These are phyloP conservation scores for Chitala chitala DNA, from an alignment of 2,113 vertebrate genomes.

Conservation along the genomic window DNA sequence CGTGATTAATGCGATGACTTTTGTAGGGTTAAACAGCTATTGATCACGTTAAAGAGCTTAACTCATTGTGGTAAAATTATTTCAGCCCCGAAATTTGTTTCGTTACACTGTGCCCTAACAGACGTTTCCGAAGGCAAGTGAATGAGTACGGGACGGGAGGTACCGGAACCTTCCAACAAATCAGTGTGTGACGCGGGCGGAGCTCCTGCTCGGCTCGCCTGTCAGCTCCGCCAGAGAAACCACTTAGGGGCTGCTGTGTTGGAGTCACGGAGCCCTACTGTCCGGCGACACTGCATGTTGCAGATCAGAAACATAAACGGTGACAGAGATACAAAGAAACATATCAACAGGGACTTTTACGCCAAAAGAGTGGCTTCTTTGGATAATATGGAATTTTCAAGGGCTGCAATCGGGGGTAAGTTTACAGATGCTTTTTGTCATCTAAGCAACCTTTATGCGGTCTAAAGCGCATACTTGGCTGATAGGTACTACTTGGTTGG, in stretches of 20 bases:
- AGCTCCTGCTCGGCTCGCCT: conserved; percentile 6
- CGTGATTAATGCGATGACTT: too few relatives aligned
- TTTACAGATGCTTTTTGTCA: not conserved
- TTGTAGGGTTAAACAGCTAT: too few relatives aligned
- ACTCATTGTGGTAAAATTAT: too few relatives aligned
- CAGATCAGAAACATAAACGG: not conserved
- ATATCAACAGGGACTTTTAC: not conserved
- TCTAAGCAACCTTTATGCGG: not conserved
- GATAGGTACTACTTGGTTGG: not conserved
- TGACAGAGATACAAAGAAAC: not conserved
- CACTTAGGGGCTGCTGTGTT: not conserved
- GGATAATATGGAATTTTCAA: conserved; percentile 12
- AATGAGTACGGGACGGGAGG: conserved; percentile 6
- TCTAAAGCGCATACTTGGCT: not conserved
- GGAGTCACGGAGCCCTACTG: conserved; percentile 2
- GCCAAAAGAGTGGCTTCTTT: not conserved
- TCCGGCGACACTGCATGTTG: not conserved
- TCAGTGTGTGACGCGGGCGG: conserved; percentile 27
- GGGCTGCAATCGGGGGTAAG: conserved; percentile 17
- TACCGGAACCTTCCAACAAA: conserved; percentile 23
- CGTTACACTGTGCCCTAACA: too few relatives aligned
- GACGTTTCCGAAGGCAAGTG: not conserved
- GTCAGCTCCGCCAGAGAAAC: not conserved
- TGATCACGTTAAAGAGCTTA: too few relatives aligned
- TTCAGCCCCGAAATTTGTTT: too few relatives aligned